phyloP scores from a whole-genome alignment of 2,113 vertebrate species.

The Indri indri region DNA sequence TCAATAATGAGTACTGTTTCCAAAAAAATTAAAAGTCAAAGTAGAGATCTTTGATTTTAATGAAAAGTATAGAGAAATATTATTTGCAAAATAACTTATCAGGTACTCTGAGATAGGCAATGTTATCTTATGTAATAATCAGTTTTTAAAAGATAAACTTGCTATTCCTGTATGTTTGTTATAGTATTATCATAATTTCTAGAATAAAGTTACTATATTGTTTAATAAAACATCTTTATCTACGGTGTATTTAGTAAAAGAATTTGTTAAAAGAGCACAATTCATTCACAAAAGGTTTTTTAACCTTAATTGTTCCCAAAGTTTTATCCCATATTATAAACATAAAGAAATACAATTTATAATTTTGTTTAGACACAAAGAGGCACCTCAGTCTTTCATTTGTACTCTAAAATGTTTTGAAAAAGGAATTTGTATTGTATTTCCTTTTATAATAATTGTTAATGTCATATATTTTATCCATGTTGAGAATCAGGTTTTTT shows the following conservation, averaged over 20 bases:
- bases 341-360: background rate
- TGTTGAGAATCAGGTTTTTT: background rate
- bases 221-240: background rate
- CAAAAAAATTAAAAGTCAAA: background rate
- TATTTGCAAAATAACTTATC: background rate
- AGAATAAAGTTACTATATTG: background rate
- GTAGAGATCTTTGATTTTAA: background rate
- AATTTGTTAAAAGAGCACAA: background rate
- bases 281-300: background rate
- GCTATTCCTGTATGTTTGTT: background rate
- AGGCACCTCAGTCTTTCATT: background rate
- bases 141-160: background rate
- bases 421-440: background rate
- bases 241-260: constrained; percentile 7
- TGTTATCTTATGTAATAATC: background rate
- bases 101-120: background rate
- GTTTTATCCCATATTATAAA: background rate
- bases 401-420: background rate
- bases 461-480: background rate
- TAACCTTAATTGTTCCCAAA: background rate
- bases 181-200: background rate
- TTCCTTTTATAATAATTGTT: background rate
- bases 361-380: background rate
- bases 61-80: background rate
- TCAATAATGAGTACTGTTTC: background rate